These are phyloP conservation scores for Sipha maydis DNA, from an alignment of 2,888 invertebrate genomes.

Conservation along the genomic window DNA sequence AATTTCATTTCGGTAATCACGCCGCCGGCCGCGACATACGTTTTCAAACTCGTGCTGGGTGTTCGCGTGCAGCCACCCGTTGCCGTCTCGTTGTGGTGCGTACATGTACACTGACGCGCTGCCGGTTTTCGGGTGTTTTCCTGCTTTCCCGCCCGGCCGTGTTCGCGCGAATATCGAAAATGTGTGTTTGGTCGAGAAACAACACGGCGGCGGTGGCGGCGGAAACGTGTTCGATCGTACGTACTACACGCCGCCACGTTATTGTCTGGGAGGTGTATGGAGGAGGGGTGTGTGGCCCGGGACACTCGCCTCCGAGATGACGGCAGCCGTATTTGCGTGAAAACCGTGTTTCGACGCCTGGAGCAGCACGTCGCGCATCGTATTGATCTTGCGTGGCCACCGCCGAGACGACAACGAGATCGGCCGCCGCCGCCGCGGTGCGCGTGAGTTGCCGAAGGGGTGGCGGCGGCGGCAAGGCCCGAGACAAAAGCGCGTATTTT, in stretches of 20 bases:
- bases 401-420: background rate
- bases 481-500: slow-evolving; percentile 14
- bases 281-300: background rate
- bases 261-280: too few relatives aligned
- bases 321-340: background rate
- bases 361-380: background rate
- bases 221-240: too few relatives aligned
- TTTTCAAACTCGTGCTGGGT: too few relatives aligned
- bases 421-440: background rate
- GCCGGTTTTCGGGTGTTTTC: too few relatives aligned
- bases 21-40: too few relatives aligned
- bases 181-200: background rate
- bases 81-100: too few relatives aligned
- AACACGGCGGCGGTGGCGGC: background rate
- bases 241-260: too few relatives aligned
- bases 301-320: background rate
- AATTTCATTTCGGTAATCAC: too few relatives aligned
- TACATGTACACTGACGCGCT: too few relatives aligned
- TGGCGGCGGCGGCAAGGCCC: background rate
- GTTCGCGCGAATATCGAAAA: too few relatives aligned
- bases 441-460: background rate
- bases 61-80: too few relatives aligned
- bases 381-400: background rate
- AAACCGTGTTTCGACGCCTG: background rate
- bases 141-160: too few relatives aligned